Evolutionary conservation across 2,888 invertebrate species (phyloP).

Genomic region (Hedya salicella): DNA sequence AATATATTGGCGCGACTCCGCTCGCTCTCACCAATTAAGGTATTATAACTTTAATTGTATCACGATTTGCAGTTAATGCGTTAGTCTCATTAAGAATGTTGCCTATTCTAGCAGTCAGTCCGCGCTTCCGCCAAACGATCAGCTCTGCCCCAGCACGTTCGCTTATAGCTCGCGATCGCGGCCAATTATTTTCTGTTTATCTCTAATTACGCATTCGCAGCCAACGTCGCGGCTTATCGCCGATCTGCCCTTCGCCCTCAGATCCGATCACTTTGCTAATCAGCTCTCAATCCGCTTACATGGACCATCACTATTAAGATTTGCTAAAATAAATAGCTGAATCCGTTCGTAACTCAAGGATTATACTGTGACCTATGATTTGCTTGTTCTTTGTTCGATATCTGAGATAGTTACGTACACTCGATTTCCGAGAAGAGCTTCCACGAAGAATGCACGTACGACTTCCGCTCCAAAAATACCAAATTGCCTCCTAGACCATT

Average conservation of each 20-base stretch:
- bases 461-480: constrained; percentile 30
- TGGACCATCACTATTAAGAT: constrained; percentile 71
- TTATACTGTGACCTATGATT: constrained; percentile 1
- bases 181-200: constrained; percentile 85
- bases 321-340: constrained; percentile 20
- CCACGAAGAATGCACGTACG: constrained; percentile 18
- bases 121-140: constrained; percentile 60
- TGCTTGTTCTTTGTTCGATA: neutral
- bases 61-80: constrained; percentile 49
- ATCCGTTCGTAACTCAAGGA: constrained; percentile 1
- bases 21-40: constrained; percentile 41
- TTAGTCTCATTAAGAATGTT: constrained; percentile 51
- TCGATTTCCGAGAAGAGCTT: constrained; percentile 30
- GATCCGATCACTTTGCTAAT: constrained; percentile 80
- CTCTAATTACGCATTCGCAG: constrained; percentile 84
- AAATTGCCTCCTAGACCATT: constrained; percentile 36
- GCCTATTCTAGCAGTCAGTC: constrained; percentile 51
- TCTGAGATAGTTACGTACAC: neutral
- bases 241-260: constrained; percentile 82
- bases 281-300: constrained; percentile 76
- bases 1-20: constrained; percentile 20
- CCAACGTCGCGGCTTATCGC: constrained; percentile 79
- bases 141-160: constrained; percentile 69
- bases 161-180: constrained; percentile 78
- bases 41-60: constrained; percentile 48